Conservation (phyloP, 2,113 vertebrate species). For the Chloebia gouldiae region DNA sequence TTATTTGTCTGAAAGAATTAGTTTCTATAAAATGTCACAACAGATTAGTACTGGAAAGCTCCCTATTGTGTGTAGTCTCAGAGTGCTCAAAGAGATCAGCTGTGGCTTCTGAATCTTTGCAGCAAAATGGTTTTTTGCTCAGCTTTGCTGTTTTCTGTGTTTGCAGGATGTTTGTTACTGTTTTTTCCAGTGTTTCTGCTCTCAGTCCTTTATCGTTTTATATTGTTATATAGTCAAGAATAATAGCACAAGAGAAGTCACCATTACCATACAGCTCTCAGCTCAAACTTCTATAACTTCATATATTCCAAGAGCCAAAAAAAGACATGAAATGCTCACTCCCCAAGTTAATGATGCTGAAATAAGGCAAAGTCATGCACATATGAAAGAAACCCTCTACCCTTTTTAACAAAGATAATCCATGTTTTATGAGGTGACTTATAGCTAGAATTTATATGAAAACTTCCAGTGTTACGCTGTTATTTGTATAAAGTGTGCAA, state of each 20-base stretch:
- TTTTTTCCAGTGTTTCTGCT: background rate
- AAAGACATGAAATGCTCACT: background rate
- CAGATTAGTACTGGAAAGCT: slow-evolving; percentile 34
- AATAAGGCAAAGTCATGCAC: background rate
- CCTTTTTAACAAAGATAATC: background rate
- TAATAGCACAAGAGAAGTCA: background rate
- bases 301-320: background rate
- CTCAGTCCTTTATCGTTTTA: background rate
- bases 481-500: background rate
- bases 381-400: background rate
- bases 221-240: background rate
- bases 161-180: background rate
- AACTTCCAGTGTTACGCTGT: background rate
- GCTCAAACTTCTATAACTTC: background rate
- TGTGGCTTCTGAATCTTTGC: slow-evolving; percentile 24
- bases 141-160: background rate
- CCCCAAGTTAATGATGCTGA: background rate
- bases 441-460: background rate
- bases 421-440: background rate
- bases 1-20: slow-evolving; percentile 49
- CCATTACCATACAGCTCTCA: background rate
- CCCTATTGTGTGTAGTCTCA: background rate
- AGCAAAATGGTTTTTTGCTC: background rate
- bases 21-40: slow-evolving; percentile 47
- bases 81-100: slow-evolving; percentile 13